These are phyloP conservation scores for Poicephalus meyeri DNA, from an alignment of 2,113 vertebrate species.

Conservation along the genomic window DNA sequence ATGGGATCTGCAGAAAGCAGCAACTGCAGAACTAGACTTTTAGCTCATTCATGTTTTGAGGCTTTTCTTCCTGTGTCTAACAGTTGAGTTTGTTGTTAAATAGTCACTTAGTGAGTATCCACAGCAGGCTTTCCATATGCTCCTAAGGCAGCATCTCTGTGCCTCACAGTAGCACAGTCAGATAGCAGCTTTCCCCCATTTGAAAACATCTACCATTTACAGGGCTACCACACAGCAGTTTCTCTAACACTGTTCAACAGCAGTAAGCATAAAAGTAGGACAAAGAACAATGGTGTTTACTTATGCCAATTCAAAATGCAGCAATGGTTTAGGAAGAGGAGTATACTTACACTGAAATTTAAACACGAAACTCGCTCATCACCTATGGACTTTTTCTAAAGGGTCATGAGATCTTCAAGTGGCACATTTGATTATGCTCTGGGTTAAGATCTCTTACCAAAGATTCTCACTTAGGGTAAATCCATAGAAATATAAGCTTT, in stretches of 20 bases:
- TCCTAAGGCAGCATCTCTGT: not conserved
- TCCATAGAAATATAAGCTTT: not conserved
- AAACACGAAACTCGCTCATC: not conserved
- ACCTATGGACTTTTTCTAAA: not conserved
- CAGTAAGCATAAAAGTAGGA: not conserved
- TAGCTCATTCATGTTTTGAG: not conserved
- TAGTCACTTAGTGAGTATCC: not conserved
- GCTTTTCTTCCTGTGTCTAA: not conserved
- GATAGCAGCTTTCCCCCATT: not conserved
- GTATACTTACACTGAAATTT: not conserved
- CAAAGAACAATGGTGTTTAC: not conserved
- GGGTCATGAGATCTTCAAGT: not conserved
- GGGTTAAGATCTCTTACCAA: not conserved
- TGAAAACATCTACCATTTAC: not conserved
- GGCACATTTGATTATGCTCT: not conserved
- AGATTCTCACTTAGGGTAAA: not conserved
- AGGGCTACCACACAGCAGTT: not conserved
- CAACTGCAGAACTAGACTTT: not conserved
- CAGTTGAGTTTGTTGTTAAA: not conserved
- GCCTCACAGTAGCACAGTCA: not conserved
- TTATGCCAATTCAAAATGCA: not conserved
- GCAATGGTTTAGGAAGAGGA: not conserved
- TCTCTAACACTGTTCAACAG: not conserved
- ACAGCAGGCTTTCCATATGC: not conserved
- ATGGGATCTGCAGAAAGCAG: not conserved